Conservation (phyloP, 2,888 invertebrate genomes). For the Cheilosia grossa region DNA sequence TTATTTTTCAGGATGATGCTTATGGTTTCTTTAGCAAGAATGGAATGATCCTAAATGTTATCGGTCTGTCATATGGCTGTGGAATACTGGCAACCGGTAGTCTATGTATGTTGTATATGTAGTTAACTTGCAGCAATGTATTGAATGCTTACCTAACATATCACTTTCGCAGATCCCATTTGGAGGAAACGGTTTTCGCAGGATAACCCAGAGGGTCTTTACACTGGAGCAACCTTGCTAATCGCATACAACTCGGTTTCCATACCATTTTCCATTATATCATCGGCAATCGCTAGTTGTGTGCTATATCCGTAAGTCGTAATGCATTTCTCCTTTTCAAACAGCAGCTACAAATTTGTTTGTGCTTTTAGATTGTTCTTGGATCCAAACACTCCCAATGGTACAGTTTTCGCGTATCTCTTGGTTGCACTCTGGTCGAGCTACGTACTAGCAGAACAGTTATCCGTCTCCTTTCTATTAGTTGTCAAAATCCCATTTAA, state of each 20-base stretch:
- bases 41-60: slow-evolving; percentile 82
- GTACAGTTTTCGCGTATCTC: slow-evolving; percentile 86
- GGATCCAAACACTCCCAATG: slow-evolving; percentile 80
- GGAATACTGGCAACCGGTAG: slow-evolving; percentile 82
- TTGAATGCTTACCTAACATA: not conserved
- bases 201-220: slow-evolving; percentile 94
- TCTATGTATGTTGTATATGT: slow-evolving; percentile 78
- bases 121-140: no score
- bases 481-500: slow-evolving; percentile 90
- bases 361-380: slow-evolving; percentile 78
- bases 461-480: slow-evolving; percentile 91
- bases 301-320: slow-evolving; percentile 88
- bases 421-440: slow-evolving; percentile 92
- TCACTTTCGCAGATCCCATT: slow-evolving; percentile 86
- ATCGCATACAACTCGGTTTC: slow-evolving; percentile 92
- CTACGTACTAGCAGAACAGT: slow-evolving; percentile 93
- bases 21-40: slow-evolving; percentile 83
- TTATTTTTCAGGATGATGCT: slow-evolving; percentile 79
- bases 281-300: slow-evolving; percentile 88
- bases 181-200: slow-evolving; percentile 96
- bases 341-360: not conserved
- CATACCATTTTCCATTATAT: slow-evolving; percentile 91
- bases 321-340: not conserved
- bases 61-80: slow-evolving; percentile 82
- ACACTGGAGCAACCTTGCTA: slow-evolving; percentile 93